Evolutionary conservation across 2,888 invertebrate genomes (phyloP), one percentile per base, ranked within the genome.

Genomic region (Rhodophaea formosa): DNA sequence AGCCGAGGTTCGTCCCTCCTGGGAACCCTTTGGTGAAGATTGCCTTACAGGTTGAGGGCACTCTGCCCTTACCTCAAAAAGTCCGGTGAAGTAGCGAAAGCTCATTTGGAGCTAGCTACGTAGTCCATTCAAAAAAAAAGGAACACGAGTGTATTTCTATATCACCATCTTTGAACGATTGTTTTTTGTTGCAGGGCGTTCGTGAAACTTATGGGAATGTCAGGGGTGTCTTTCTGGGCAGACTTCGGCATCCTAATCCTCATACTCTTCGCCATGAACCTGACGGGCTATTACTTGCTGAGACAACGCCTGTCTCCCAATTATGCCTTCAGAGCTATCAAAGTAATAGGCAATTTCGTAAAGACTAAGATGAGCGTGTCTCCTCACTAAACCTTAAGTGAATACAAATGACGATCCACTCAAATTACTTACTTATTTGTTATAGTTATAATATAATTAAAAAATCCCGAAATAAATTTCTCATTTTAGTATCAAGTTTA

Each of bases 201-300:
- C 67, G 92, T 97, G 10, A 92, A 93, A 65, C 89, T 94, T 29
- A 94, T 96, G 92, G 95, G 96, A 2, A 95, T 96, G 94, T 93
- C 95, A 3, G 91, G 94, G 43, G 91, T 93, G 0, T 92, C 93
- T 2, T 95, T 94, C 72, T 93, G 95, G 93, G 73, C 93, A 16
- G 95, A 96, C 64, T 85, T 96, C 2, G 71, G 84, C 0, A 94
- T 94, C 3, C 82, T 97, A n/a, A 57, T 93, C 0, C 63, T 82
- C 0, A 94, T 94, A 73, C 90, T 95, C 23, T 51, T 96, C 0
- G 63, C 93, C 0, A 94, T 96, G 79, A 95, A 95, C 65, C 77
- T 93, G 0, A 80, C 93, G 0, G 93, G 94, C 0, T 97, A 95
- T 82, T 96, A 96, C 76, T 84, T 96, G 63, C 86, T 97, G 12